Evolutionary conservation across 2,888 invertebrate genomes (phyloP).

Genomic region (Bhutanitis thaidina): DNA sequence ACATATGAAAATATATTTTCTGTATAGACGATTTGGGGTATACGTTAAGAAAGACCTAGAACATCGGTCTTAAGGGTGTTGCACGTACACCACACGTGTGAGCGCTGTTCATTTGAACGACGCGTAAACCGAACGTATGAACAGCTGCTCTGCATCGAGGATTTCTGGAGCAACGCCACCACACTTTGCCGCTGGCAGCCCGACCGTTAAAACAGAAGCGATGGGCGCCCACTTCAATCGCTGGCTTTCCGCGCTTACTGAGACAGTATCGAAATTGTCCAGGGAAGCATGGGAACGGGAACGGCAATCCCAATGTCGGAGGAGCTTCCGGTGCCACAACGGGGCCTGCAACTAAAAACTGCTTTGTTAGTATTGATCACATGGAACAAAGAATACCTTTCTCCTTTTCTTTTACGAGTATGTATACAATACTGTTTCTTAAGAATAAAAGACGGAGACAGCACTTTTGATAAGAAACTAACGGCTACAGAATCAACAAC

Average conservation of each 20-base stretch:
- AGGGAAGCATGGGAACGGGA: constrained; percentile 71
- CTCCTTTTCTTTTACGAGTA: too few relatives aligned
- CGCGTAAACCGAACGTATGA: constrained; percentile 69
- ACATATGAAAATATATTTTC: constrained; percentile 26
- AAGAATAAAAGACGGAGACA: too few relatives aligned
- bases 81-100: constrained; percentile 74
- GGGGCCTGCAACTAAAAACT: constrained; percentile 59
- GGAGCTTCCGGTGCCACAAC: constrained; percentile 44
- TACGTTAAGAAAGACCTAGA: constrained; percentile 34
- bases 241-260: constrained; percentile 72
- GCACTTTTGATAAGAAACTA: neutral
- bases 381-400: neutral
- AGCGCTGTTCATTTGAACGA: constrained; percentile 74
- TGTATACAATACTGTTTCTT: too few relatives aligned
- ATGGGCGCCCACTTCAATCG: constrained; percentile 73
- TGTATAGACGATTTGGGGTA: neutral
- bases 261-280: constrained; percentile 74
- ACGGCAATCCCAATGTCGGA: constrained; percentile 67
- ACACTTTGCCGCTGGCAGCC: constrained; percentile 72
- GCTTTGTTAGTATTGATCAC: constrained; percentile 35
- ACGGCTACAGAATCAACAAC: neutral
- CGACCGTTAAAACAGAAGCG: constrained; percentile 74
- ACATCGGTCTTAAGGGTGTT: constrained; percentile 70
- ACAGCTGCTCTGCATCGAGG: constrained; percentile 73
- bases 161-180: constrained; percentile 75